Evolutionary conservation across 2,797 vertebrate genomes (phyloP).

Genomic region (Buphagus erythrorhynchus): DNA sequence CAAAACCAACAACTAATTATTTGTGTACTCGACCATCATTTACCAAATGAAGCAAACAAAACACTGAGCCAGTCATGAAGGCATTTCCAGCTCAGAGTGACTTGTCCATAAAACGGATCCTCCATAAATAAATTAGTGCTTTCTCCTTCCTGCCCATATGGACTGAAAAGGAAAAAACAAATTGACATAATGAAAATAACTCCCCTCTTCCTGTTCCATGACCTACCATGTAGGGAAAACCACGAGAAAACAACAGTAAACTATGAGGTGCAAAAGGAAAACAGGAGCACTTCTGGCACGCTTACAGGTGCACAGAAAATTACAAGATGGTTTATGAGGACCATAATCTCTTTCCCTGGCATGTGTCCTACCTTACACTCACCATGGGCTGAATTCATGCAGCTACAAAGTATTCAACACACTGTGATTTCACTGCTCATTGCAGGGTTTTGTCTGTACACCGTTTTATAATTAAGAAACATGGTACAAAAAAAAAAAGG

Average conservation of each 20-base stretch:
- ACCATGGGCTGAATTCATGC: background rate
- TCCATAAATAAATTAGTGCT: constrained; percentile 68
- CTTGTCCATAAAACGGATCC: constrained; percentile 61
- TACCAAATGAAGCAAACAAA: constrained; percentile 62
- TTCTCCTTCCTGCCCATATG: constrained; percentile 30
- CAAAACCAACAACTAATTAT: constrained; percentile 31
- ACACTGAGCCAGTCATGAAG: constrained; percentile 25
- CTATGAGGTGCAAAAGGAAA: background rate
- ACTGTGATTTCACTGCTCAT: background rate
- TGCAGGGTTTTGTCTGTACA: background rate
- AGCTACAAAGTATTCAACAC: background rate
- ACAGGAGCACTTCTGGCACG: background rate
- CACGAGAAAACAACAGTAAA: background rate
- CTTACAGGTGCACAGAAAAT: background rate
- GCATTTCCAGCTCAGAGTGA: constrained; percentile 48
- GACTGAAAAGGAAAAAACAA: constrained; percentile 42
- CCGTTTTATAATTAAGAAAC: background rate
- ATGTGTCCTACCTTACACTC: background rate
- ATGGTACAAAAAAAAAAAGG: background rate
- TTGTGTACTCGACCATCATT: background rate
- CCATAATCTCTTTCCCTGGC: background rate
- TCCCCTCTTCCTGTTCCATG: background rate
- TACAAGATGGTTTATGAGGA: background rate
- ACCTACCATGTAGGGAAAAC: background rate
- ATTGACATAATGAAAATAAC: background rate